These are phyloP conservation scores for Nasonia vitripennis DNA, from an alignment of 1,140 invertebrate genomes.

Conservation along the genomic window DNA sequence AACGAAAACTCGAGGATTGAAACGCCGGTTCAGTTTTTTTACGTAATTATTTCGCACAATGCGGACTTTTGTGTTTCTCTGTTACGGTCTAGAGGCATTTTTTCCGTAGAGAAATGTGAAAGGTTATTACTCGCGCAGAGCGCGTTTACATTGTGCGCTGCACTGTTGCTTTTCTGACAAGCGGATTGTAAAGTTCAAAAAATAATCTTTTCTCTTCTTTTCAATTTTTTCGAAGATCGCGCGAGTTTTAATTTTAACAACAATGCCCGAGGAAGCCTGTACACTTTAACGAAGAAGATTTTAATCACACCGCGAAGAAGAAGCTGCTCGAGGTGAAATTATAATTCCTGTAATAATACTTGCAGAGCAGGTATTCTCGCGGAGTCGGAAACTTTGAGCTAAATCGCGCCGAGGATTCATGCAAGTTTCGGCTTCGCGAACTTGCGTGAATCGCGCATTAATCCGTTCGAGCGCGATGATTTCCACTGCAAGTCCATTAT, in stretches of 20 bases:
- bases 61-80: background rate
- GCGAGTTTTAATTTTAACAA: too few species aligned
- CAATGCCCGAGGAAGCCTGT: too few species aligned
- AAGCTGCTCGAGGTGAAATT: too few species aligned
- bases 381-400: background rate
- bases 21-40: background rate
- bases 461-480: background rate
- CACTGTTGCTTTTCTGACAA: too few species aligned
- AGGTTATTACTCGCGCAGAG: background rate
- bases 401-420: background rate
- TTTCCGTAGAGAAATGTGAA: background rate
- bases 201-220: too few species aligned
- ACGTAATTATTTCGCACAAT: background rate
- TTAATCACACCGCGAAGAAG: too few species aligned
- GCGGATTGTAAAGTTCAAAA: too few species aligned
- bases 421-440: background rate
- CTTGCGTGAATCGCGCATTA: background rate
- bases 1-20: background rate
- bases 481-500: background rate
- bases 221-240: too few species aligned
- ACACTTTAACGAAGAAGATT: too few species aligned
- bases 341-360: background rate
- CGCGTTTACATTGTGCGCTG: too few species aligned
- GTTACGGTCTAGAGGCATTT: background rate
- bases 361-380: too few species aligned